These are phyloP conservation scores for Mobula hypostoma DNA, from an alignment of 2,113 vertebrate species.

Conservation along the genomic window DNA sequence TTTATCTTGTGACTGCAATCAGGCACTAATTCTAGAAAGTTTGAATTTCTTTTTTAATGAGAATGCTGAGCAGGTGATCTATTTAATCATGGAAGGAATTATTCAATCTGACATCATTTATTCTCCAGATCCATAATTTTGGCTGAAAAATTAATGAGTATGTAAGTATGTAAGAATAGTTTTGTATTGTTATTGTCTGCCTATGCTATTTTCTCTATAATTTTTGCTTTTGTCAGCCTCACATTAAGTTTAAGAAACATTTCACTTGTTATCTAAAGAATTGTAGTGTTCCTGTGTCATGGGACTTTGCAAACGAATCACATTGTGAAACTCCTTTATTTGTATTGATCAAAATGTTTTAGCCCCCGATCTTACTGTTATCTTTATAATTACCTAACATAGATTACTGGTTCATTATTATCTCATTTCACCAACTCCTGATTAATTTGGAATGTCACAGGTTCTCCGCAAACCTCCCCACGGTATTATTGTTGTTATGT, in stretches of 20 bases:
- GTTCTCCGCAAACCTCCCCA: not conserved
- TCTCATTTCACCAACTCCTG: conserved; percentile 27
- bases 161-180: no score
- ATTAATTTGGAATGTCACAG: conserved; percentile 7
- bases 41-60: not conserved
- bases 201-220: not conserved
- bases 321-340: conserved; percentile 14
- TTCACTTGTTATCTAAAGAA: conserved; percentile 13
- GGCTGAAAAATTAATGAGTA: not conserved
- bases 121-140: not conserved
- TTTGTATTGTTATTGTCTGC: not conserved
- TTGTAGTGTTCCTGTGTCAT: not conserved
- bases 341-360: conserved; percentile 23
- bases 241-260: not conserved
- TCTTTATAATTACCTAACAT: conserved; percentile 15
- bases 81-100: not conserved
- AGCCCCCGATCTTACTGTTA: conserved; percentile 4
- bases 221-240: not conserved
- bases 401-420: conserved; percentile 25
- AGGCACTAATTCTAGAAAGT: not conserved
- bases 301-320: conserved; percentile 15
- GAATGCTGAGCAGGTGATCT: not conserved
- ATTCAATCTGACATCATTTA: not conserved
- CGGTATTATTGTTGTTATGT: conserved; percentile 8
- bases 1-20: not conserved